Conservation (phyloP, 2,113 vertebrate genomes). For the Triplophysa rosa region DNA sequence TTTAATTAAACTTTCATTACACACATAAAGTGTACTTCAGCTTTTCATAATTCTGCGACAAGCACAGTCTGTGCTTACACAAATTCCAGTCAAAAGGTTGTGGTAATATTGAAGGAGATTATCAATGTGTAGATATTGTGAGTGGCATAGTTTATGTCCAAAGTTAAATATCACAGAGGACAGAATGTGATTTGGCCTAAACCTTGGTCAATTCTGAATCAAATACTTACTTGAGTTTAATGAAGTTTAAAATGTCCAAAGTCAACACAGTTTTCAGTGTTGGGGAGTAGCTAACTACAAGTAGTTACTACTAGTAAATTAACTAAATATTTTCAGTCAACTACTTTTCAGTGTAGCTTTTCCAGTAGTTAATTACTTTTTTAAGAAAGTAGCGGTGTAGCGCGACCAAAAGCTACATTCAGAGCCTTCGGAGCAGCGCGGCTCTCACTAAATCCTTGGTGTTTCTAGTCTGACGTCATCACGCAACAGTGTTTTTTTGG, state of each 20-base stretch:
- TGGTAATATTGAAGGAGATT: slow-evolving; percentile 12
- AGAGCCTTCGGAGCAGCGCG: too few species aligned
- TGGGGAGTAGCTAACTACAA: too few species aligned
- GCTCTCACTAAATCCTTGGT: too few species aligned
- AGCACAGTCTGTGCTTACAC: slow-evolving; percentile 32
- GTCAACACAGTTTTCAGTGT: too few species aligned
- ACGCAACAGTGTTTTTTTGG: too few species aligned
- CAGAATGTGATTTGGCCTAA: not conserved
- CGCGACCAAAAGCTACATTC: too few species aligned
- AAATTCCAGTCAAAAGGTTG: slow-evolving; percentile 14
- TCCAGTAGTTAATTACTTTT: too few species aligned
- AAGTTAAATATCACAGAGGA: slow-evolving; percentile 30
- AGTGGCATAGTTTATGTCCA: not conserved
- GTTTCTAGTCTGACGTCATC: too few species aligned
- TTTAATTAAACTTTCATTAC: slow-evolving; percentile 38
- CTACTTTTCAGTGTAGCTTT: too few species aligned
- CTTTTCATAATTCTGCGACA: slow-evolving; percentile 38
- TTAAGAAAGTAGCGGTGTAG: too few species aligned
- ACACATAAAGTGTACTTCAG: slow-evolving; percentile 31
- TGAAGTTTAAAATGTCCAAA: not conserved
- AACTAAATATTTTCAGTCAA: too few species aligned
- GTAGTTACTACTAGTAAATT: too few species aligned
- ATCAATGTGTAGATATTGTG: not conserved
- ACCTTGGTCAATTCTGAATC: not conserved
- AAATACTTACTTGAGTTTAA: not conserved